These are phyloP conservation scores for Thermophis baileyi DNA, from an alignment of 2,113 vertebrate genomes.

Conservation along the genomic window DNA sequence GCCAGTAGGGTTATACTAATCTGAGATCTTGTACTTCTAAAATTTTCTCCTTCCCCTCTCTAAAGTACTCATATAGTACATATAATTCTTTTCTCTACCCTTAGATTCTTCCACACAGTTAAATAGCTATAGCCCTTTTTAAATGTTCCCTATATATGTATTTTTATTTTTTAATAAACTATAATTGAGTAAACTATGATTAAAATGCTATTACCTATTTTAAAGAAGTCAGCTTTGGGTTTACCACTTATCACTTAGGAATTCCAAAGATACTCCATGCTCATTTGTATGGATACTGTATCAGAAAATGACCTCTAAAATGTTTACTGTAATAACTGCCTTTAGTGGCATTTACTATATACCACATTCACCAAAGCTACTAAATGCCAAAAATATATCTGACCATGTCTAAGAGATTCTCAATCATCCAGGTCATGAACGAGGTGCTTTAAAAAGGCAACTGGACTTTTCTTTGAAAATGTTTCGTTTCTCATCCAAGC, in stretches of 20 bases:
- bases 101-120: neutral
- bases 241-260: neutral
- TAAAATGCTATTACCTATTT: neutral
- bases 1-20: neutral
- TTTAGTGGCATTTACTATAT: neutral
- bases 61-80: neutral
- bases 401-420: neutral
- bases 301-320: neutral
- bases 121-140: neutral
- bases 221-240: neutral
- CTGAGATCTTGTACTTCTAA: neutral
- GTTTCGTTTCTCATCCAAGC: neutral
- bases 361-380: neutral
- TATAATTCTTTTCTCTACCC: neutral
- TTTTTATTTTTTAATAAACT: neutral
- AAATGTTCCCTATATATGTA: neutral
- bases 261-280: neutral
- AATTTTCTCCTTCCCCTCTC: neutral
- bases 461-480: neutral
- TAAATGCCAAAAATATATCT: neutral
- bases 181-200: neutral
- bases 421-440: too few species aligned
- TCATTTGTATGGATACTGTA: neutral
- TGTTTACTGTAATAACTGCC: neutral
- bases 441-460: too few species aligned